phyloP scores from a whole-genome alignment of 2,888 invertebrate genomes.

The Melanophora roralis region DNA sequence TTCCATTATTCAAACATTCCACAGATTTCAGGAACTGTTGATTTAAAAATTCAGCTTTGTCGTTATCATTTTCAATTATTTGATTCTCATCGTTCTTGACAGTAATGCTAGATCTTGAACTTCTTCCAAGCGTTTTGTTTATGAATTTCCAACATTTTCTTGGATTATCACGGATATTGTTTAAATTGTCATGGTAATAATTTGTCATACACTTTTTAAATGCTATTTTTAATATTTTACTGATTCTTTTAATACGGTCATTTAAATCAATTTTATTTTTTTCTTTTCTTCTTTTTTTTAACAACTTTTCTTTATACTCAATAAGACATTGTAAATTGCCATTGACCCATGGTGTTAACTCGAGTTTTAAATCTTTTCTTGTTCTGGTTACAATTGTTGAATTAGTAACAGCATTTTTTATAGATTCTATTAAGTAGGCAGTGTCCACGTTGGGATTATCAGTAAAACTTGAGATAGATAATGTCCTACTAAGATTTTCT shows the following conservation, averaged over 20 bases:
- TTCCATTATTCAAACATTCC: too few relatives aligned
- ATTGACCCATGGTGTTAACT: background rate
- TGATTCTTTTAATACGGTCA: background rate
- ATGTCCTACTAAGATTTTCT: too few relatives aligned
- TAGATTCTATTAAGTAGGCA: too few relatives aligned
- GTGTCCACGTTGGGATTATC: too few relatives aligned
- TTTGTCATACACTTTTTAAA: background rate
- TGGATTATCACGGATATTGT: background rate
- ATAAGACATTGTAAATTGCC: background rate
- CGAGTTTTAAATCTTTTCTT: background rate
- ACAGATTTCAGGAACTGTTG: background rate
- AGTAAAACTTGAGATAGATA: too few relatives aligned
- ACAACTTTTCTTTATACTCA: background rate
- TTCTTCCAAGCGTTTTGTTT: background rate
- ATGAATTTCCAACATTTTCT: background rate
- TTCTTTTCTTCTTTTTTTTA: too few relatives aligned
- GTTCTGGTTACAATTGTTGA: too few relatives aligned
- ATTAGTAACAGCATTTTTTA: too few relatives aligned
- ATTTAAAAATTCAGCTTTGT: background rate
- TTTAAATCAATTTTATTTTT: too few relatives aligned
- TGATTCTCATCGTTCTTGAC: background rate
- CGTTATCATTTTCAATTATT: background rate
- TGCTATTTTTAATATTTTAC: conserved; percentile 4
- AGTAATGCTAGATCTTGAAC: background rate
- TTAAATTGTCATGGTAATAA: background rate